Evolutionary conservation across 2,113 vertebrate species (phyloP).

Genomic region (Cnemophilus loriae): DNA sequence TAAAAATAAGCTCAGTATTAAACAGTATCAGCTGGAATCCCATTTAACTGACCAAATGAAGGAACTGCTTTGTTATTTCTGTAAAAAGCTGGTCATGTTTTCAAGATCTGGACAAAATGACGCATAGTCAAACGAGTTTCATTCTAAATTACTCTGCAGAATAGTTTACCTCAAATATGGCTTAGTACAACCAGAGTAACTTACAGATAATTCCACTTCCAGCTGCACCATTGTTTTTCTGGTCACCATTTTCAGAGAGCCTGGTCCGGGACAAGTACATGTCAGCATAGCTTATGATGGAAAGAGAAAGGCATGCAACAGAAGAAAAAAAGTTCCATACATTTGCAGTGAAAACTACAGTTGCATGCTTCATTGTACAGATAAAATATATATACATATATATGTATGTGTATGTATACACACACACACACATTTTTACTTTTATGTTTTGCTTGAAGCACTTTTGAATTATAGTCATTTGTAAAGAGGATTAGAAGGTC

Average conservation of each 20-base stretch:
- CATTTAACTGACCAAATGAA: background rate
- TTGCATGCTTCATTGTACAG: background rate
- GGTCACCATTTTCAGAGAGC: background rate
- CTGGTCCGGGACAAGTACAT: background rate
- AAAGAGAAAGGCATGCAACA: background rate
- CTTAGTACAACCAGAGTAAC: background rate
- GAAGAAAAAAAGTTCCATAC: background rate
- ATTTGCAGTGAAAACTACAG: background rate
- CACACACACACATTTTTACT: background rate
- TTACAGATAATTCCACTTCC: background rate
- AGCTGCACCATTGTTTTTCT: background rate
- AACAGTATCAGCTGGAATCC: background rate
- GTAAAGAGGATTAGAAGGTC: background rate
- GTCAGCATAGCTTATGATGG: background rate
- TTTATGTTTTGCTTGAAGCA: background rate
- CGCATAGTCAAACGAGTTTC: background rate
- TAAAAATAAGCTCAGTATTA: background rate
- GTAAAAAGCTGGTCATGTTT: background rate
- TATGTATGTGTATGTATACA: accelerated
- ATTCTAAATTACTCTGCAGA: background rate
- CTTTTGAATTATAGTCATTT: background rate
- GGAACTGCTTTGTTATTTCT: background rate
- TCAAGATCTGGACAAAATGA: background rate
- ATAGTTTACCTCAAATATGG: background rate
- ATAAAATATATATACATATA: accelerated